These are phyloP conservation scores for Aegotheles bennettii DNA, from an alignment of 2,113 vertebrate genomes.

Conservation along the genomic window DNA sequence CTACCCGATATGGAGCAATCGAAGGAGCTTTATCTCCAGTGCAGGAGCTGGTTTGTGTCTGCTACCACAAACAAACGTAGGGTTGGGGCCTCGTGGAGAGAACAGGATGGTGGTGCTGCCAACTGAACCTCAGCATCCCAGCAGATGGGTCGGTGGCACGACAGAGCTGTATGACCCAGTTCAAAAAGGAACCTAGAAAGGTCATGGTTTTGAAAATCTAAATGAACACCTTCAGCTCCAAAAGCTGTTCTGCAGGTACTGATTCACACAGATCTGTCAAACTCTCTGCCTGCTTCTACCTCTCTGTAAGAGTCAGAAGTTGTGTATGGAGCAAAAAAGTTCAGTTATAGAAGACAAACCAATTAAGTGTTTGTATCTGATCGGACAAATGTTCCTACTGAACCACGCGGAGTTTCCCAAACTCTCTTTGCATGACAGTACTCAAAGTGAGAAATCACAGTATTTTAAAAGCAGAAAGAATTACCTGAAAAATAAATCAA, in stretches of 20 bases:
- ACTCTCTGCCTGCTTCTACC: background rate
- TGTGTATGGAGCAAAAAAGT: background rate
- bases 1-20: background rate
- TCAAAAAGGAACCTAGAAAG: background rate
- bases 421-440: background rate
- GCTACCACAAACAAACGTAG: background rate
- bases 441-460: background rate
- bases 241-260: background rate
- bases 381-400: background rate
- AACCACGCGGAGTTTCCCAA: background rate
- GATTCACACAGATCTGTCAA: background rate
- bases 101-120: background rate
- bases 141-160: background rate
- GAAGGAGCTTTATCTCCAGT: background rate
- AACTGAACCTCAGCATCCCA: background rate
- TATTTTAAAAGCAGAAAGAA: background rate
- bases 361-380: background rate
- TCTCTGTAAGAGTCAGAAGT: background rate
- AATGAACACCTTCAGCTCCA: background rate
- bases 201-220: background rate
- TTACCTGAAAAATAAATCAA: background rate
- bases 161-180: no score
- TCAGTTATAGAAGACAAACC: background rate
- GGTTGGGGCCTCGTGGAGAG: background rate
- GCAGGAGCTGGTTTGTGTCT: background rate